Percentiles rank a stretch among this genome's conserved stretches.
Evolutionary conservation across 2,888 invertebrate species (phyloP).

Genomic region (Lapara coniferarum): DNA sequence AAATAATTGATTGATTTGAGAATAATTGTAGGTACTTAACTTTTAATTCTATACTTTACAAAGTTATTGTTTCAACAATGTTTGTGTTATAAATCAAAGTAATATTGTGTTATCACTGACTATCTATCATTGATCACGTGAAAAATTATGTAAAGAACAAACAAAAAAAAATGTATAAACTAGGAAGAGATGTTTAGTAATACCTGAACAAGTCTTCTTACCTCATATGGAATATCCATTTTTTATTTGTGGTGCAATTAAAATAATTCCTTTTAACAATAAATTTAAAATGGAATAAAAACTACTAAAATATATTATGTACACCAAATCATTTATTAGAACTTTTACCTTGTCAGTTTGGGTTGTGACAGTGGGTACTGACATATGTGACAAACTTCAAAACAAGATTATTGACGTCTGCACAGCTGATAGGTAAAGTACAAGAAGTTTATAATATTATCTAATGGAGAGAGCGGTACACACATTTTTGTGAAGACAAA

Average conservation of each 20-base stretch:
- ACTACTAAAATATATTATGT: background rate
- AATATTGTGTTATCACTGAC: conserved; percentile 30
- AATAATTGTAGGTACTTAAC: background rate
- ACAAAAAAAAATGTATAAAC: conserved; percentile 52
- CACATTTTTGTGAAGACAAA: too few species aligned
- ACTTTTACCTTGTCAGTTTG: background rate
- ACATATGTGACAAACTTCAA: conserved; percentile 1
- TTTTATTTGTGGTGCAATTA: conserved; percentile 25
- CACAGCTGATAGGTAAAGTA: too few species aligned
- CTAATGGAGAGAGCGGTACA: too few species aligned
- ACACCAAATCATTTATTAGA: background rate
- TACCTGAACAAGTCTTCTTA: conserved; percentile 36
- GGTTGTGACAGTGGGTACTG: conserved; percentile 11
- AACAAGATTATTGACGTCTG: background rate
- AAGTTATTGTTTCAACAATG: background rate
- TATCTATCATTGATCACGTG: conserved; percentile 62
- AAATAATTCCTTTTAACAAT: background rate
- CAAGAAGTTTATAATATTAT: too few species aligned
- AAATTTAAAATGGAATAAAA: background rate
- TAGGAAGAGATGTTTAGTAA: conserved; percentile 2
- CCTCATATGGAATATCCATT: conserved; percentile 75
- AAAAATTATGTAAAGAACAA: conserved; percentile 58
- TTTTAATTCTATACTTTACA: background rate
- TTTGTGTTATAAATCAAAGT: background rate
- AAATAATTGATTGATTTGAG: conserved; percentile 40